These are phyloP conservation scores for Pogoniulus pusillus DNA, from an alignment of 2,797 vertebrate species.

Conservation along the genomic window DNA sequence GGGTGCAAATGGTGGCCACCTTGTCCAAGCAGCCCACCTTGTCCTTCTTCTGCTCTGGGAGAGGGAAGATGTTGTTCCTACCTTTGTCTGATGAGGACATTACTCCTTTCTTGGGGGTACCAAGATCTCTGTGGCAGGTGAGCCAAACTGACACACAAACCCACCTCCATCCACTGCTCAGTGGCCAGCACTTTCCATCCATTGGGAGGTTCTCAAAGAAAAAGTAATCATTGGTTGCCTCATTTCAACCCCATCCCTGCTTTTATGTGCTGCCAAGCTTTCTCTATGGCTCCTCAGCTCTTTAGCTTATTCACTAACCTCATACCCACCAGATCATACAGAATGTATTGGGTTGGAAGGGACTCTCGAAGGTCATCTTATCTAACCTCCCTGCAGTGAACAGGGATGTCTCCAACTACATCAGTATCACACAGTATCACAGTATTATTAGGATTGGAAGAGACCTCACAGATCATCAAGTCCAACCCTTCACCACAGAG, in stretches of 20 bases:
- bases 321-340: neutral
- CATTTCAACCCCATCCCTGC: neutral
- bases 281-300: neutral
- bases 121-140: neutral
- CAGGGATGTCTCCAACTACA: too few relatives aligned
- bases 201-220: neutral
- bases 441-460: too few relatives aligned
- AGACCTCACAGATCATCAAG: too few relatives aligned
- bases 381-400: too few relatives aligned
- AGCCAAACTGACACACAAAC: neutral
- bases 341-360: too few relatives aligned
- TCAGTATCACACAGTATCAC: too few relatives aligned
- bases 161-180: neutral
- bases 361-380: too few relatives aligned
- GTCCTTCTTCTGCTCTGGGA: neutral
- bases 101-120: neutral
- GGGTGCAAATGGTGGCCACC: neutral
- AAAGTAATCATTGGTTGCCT: neutral
- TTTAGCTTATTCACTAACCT: neutral
- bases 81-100: neutral
- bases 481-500: too few relatives aligned
- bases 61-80: neutral
- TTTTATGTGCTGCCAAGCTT: accelerated
- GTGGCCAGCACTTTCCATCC: neutral
- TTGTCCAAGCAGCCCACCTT: neutral